A percentile compares a stretch with the other conserved stretches of the same genome.
phyloP scores from a whole-genome alignment of 1,140 invertebrate genomes.

The Drosophila oshimai region DNA sequence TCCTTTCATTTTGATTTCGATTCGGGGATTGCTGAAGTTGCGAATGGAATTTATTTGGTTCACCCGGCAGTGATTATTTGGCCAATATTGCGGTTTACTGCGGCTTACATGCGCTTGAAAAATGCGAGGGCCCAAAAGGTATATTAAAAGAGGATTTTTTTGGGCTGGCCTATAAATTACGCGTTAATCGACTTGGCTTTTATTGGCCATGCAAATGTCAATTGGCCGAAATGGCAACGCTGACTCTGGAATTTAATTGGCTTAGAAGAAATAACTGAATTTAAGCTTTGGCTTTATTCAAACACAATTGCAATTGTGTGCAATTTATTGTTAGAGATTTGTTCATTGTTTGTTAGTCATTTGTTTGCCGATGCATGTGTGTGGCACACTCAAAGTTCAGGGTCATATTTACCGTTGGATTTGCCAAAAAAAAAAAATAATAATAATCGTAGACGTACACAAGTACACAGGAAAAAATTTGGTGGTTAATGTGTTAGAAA shows the following conservation, averaged over 20 bases:
- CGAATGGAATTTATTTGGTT: slow-evolving; percentile 17
- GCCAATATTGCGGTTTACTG: slow-evolving; percentile 41
- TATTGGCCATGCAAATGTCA: slow-evolving; percentile 49
- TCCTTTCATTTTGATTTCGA: not conserved
- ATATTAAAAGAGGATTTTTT: not conserved
- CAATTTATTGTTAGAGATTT: slow-evolving; percentile 25
- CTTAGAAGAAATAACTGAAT: not conserved
- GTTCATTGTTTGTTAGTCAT: slow-evolving; percentile 29
- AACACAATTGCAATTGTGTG: slow-evolving; percentile 33
- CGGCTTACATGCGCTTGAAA: slow-evolving; percentile 30
- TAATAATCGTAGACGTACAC: slow-evolving; percentile 1
- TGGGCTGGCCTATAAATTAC: slow-evolving; percentile 53
- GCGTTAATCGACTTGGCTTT: slow-evolving; percentile 53
- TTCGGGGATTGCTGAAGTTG: not conserved
- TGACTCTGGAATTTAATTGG: slow-evolving; percentile 38
- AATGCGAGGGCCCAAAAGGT: slow-evolving; percentile 25
- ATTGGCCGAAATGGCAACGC: not conserved
- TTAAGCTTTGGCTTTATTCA: slow-evolving; percentile 14
- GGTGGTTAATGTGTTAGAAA: too few species aligned
- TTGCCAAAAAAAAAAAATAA: slow-evolving; percentile 36
- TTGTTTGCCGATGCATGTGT: slow-evolving; percentile 41
- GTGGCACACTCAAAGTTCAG: slow-evolving; percentile 51
- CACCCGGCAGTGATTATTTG: slow-evolving; percentile 34
- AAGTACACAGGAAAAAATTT: slow-evolving; percentile 13
- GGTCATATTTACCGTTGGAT: slow-evolving; percentile 48